Evolutionary conservation across 2,113 vertebrate species (phyloP), one percentile per base, ranked within the genome.

Genomic region (Cebus imitator): DNA sequence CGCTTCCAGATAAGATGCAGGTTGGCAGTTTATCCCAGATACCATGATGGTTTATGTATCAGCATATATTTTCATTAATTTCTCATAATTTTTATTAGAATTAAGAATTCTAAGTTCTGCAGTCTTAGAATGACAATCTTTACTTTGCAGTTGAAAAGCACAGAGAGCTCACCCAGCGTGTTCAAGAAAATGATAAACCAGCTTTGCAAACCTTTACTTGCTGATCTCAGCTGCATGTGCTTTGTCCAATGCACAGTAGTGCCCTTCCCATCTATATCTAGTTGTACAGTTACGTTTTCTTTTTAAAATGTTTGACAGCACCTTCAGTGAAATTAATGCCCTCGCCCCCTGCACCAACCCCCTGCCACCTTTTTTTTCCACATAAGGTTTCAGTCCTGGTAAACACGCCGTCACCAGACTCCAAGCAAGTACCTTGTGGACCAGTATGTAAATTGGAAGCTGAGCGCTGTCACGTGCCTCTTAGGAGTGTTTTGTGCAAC

Each of bases 401-500:
- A 87, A 80, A 92, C 68, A 92, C 70, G 2, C 61, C 89, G 94
- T 95, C 70, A 90, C 88, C 83, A 20, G 52, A 90, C 95, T 72
- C 96, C 96, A 61, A 90, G 97, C 97, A 90, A 84, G 80, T 40
- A 40, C 88, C 85, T 95, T 76, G 81, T 16, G 23, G 90, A 20
- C 79, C 5, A 8, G 81, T 79, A 66, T 95, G 91, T 96, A 90
- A 98, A 98, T 96, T 70, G 93, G 97, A 98, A 97, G 97, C 97
- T 52, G 95, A 97, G 93, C 94, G 66, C 97, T 75, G 92, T 99
- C 98, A 98, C 90, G 95, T 98, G 86, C 97, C 97, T 97, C 70
- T 89, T 93, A 94, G 98, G 98, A 64, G 97, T 95, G 98, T 98
- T 98, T 98, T 97, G 97, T 97, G 96, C 98, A 98, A 97, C 89